Conservation (phyloP, 2,888 invertebrate genomes). For the Rhagonycha lutea region DNA sequence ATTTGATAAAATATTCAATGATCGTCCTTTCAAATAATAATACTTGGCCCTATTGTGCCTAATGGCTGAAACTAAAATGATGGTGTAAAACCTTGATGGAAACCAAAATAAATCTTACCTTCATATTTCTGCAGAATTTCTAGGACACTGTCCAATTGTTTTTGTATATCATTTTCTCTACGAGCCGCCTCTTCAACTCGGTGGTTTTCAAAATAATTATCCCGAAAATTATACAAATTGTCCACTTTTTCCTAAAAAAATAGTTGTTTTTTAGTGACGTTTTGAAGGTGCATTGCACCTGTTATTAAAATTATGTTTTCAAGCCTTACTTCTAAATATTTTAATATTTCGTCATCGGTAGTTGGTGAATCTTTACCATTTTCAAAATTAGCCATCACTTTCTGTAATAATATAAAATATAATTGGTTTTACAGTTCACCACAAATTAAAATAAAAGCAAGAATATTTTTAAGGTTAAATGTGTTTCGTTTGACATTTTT, state of each 20-base stretch:
- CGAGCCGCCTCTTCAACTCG: slow-evolving; percentile 69
- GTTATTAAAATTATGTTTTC: slow-evolving; percentile 27
- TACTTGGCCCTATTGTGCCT: slow-evolving; percentile 61
- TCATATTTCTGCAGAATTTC: slow-evolving; percentile 68
- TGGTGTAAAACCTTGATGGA: neutral
- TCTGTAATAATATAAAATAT: neutral
- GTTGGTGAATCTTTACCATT: slow-evolving; percentile 1
- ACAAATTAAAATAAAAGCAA: slow-evolving; percentile 1
- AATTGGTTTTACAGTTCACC: neutral
- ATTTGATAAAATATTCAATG: slow-evolving; percentile 71
- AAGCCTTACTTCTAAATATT: slow-evolving; percentile 43
- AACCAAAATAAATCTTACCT: slow-evolving; percentile 53
- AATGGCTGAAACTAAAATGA: slow-evolving; percentile 48
- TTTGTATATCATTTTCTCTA: slow-evolving; percentile 67
- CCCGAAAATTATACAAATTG: slow-evolving; percentile 69
- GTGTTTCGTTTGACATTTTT: neutral
- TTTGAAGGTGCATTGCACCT: slow-evolving; percentile 35
- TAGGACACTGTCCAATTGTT: slow-evolving; percentile 64
- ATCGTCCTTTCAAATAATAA: slow-evolving; percentile 73
- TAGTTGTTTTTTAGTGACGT: slow-evolving; percentile 13
- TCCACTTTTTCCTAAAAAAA: slow-evolving; percentile 67
- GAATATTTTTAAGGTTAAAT: neutral
- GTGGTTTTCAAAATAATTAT: slow-evolving; percentile 79
- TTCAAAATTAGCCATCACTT: neutral
- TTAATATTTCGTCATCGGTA: slow-evolving; percentile 38